Evolutionary conservation across 64 coral and sea anemone species (phyloP).

Genomic region (Stichodactyla mertensii): DNA sequence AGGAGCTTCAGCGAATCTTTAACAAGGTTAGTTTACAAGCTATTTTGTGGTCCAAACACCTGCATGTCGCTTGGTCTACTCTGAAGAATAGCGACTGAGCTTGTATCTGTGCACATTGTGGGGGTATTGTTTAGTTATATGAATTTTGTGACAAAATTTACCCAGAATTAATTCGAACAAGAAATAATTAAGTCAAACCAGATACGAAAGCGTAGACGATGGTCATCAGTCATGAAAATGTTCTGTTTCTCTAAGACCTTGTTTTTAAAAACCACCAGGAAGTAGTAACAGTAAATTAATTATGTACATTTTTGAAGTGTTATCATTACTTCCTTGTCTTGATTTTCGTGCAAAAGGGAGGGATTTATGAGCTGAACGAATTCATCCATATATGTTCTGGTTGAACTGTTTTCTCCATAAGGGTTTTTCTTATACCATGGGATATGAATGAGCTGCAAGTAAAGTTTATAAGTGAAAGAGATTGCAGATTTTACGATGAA

Average conservation of each 20-base stretch:
- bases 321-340: not conserved
- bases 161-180: not conserved
- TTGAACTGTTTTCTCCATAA: too few relatives aligned
- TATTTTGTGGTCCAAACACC: not conserved
- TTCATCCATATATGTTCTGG: too few relatives aligned
- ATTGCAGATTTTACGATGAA: too few relatives aligned
- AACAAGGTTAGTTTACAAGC: slow-evolving; percentile 56
- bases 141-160: not conserved
- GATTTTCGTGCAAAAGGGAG: not conserved
- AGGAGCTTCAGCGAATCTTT: slow-evolving; percentile 56
- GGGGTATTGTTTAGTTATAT: not conserved
- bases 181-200: not conserved
- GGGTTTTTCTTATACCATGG: too few relatives aligned
- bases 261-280: not conserved
- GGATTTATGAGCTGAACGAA: not conserved
- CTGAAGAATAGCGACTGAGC: not conserved
- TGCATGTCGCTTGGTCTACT: not conserved
- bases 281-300: not conserved
- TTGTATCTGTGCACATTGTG: not conserved
- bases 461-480: too few relatives aligned
- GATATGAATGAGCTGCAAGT: too few relatives aligned
- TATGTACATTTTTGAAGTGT: not conserved
- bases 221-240: not conserved
- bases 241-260: not conserved
- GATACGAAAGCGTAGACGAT: not conserved